phyloP scores from a whole-genome alignment of 2,113 vertebrate genomes.

The Peromyscus polionotus region DNA sequence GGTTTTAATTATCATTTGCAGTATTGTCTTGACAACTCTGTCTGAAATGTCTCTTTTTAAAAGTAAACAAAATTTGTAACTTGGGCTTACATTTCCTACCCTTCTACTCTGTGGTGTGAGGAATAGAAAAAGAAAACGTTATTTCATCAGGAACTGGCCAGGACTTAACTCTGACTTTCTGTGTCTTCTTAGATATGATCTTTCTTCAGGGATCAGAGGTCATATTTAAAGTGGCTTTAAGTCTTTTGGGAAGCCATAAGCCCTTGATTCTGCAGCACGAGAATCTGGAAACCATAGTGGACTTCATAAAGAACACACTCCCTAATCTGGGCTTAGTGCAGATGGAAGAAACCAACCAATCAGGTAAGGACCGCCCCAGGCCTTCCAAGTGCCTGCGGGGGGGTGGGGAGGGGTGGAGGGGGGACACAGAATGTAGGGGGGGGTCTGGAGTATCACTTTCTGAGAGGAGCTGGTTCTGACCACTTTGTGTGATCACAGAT shows the following conservation, averaged over 20 bases:
- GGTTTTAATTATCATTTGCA: slow-evolving; percentile 5
- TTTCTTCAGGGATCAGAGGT: slow-evolving; percentile 97
- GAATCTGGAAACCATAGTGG: slow-evolving; percentile 96
- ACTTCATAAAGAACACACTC: slow-evolving; percentile 96
- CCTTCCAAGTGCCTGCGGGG: accelerated
- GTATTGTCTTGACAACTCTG: neutral
- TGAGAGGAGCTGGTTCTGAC: neutral
- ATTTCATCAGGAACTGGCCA: slow-evolving; percentile 48
- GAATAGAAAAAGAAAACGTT: neutral
- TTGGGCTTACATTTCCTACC: neutral
- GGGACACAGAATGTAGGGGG: too few species aligned
- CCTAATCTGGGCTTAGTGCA: slow-evolving; percentile 97
- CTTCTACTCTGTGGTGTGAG: neutral
- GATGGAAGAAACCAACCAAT: slow-evolving; percentile 98
- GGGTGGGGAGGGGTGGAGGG: accelerated
- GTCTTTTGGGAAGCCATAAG: slow-evolving; percentile 96
- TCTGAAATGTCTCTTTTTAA: slow-evolving; percentile 48
- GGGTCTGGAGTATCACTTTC: neutral
- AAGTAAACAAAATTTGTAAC: slow-evolving; percentile 5
- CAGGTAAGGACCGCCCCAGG: slow-evolving; percentile 89
- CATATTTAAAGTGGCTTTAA: slow-evolving; percentile 97
- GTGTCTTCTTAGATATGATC: slow-evolving; percentile 92
- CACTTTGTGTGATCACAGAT: neutral
- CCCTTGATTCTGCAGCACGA: slow-evolving; percentile 97
- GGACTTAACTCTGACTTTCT: slow-evolving; percentile 64